Conservation (phyloP, 2,888 invertebrate genomes). For the Orthosia gothica region DNA sequence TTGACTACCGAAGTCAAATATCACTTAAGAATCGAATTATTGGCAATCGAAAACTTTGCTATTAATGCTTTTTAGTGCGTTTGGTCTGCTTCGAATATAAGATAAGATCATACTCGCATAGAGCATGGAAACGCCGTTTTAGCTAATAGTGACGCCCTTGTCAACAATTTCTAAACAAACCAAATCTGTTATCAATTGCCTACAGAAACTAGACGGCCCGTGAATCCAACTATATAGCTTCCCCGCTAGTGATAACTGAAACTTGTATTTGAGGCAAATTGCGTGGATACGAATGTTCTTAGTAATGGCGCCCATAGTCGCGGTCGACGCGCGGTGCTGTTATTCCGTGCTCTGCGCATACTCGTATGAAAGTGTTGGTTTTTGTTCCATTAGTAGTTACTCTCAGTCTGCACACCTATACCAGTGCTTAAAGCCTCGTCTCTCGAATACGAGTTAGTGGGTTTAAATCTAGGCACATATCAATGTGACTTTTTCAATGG, state of each 20-base stretch:
- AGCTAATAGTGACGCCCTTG: no score
- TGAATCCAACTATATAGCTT: background rate
- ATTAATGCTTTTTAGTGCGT: slow-evolving; percentile 43
- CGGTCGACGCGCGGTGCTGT: no score
- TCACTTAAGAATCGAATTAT: slow-evolving; percentile 61
- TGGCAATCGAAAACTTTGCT: slow-evolving; percentile 60
- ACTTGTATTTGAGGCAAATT: no score
- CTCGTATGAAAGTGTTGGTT: background rate
- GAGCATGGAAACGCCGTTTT: no score
- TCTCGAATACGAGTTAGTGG: background rate
- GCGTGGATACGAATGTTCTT: no score
- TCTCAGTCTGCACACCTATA: background rate
- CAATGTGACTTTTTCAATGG: background rate
- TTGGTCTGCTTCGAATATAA: background rate
- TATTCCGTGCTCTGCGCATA: background rate
- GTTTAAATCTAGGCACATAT: background rate
- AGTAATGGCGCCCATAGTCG: no score
- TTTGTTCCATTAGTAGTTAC: slow-evolving; percentile 12
- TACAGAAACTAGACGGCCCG: background rate
- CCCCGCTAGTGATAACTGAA: no score
- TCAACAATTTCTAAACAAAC: background rate
- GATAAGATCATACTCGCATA: background rate
- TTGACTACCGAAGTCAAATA: slow-evolving; percentile 77
- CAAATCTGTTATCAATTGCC: background rate
- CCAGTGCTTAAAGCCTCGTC: background rate